Percentiles rank a stretch among this genome's conserved stretches.
These are phyloP conservation scores for Myathropa florea DNA, from an alignment of 2,888 invertebrate genomes.

Conservation along the genomic window DNA sequence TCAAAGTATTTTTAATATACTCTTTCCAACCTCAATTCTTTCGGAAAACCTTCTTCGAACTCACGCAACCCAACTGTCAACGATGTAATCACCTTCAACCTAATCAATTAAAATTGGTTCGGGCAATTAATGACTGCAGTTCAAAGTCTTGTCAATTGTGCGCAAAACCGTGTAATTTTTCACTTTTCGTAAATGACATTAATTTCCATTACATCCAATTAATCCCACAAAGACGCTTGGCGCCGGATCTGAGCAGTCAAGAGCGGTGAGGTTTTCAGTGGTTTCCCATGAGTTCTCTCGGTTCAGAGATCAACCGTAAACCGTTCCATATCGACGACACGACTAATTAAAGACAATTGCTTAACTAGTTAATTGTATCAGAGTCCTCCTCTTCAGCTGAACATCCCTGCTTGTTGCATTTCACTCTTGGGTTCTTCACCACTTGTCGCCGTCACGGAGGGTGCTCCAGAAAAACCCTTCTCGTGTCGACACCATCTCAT, in stretches of 20 bases:
- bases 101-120: background rate
- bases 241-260: background rate
- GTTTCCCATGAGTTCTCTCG: background rate
- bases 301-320: background rate
- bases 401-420: background rate
- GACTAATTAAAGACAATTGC: slow-evolving; percentile 59
- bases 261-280: background rate
- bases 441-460: background rate
- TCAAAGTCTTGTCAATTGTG: background rate
- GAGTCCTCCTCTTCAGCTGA: background rate
- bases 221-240: background rate
- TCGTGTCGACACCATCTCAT: background rate
- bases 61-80: background rate
- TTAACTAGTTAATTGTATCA: slow-evolving; percentile 62
- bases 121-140: background rate
- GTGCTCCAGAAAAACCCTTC: background rate
- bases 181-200: background rate
- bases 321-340: slow-evolving; percentile 13
- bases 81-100: background rate
- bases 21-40: no score
- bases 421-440: no score
- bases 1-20: no score
- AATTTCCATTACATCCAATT: background rate
- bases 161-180: background rate
- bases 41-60: no score